A percentile compares a stretch with the other conserved stretches of the same genome.
phyloP scores from a whole-genome alignment of 2,113 vertebrate genomes.

The Lampris megalopsis region DNA sequence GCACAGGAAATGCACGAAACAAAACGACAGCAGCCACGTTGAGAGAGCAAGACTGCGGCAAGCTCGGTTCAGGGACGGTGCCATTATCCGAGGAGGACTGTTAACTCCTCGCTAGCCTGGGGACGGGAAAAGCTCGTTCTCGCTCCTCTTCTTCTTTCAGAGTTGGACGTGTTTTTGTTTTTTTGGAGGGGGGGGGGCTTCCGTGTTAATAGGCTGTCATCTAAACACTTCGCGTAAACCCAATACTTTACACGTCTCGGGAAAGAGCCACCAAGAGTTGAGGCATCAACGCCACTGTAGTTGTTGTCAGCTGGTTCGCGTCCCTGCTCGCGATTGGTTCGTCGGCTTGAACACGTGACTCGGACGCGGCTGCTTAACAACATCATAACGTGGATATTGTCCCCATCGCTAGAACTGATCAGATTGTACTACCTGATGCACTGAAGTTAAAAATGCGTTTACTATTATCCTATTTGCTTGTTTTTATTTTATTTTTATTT shows the following conservation, averaged over 20 bases:
- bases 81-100: constrained; percentile 80
- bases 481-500: too few relatives aligned
- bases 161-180: constrained; percentile 7
- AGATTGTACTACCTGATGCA: too few relatives aligned
- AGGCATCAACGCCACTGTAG: constrained; percentile 32
- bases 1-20: constrained; percentile 95
- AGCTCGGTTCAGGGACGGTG: constrained; percentile 89
- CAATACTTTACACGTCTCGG: too few relatives aligned
- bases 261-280: too few relatives aligned
- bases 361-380: constrained; percentile 25
- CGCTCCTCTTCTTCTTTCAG: background rate
- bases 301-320: constrained; percentile 62
- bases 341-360: constrained; percentile 42
- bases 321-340: constrained; percentile 52
- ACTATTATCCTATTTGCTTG: too few relatives aligned
- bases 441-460: too few relatives aligned
- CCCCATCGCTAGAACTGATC: too few relatives aligned
- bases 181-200: too few relatives aligned
- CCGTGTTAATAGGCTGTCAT: too few relatives aligned
- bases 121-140: background rate
- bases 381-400: too few relatives aligned
- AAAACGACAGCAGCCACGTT: constrained; percentile 97
- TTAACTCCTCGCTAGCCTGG: constrained; percentile 39
- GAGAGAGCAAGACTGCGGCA: constrained; percentile 97
- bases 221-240: too few relatives aligned